Conservation (phyloP, 2,113 vertebrate genomes). For the Pelecanoides urinatrix region DNA sequence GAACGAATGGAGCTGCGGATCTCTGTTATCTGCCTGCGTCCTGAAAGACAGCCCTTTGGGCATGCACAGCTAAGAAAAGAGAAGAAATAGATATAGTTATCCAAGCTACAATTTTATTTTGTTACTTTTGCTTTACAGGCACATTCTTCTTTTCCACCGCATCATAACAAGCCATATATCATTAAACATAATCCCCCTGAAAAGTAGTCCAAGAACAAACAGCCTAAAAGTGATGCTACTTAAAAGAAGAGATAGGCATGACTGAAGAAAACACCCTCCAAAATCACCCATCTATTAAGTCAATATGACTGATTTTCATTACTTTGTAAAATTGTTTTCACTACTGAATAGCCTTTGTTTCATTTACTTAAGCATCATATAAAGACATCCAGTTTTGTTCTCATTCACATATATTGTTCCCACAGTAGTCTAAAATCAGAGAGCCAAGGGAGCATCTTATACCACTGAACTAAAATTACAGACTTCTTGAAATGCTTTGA, state of each 20-base stretch:
- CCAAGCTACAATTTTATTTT: neutral
- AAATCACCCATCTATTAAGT: neutral
- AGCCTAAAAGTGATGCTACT: neutral
- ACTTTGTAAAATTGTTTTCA: neutral
- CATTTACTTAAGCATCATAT: neutral
- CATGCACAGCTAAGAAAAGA: constrained; percentile 87
- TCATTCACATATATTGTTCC: neutral
- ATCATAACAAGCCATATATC: neutral
- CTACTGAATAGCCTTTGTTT: neutral
- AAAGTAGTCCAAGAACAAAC: neutral
- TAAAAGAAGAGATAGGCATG: neutral
- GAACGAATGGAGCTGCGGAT: constrained; percentile 92
- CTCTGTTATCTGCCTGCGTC: constrained; percentile 83
- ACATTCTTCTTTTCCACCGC: neutral
- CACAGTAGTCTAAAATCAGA: neutral
- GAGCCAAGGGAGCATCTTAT: neutral
- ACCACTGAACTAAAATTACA: neutral
- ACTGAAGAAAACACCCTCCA: neutral
- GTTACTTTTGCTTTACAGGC: neutral
- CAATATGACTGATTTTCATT: neutral
- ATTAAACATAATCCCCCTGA: neutral
- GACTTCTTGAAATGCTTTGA: neutral
- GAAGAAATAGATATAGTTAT: neutral
- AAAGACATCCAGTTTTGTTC: neutral
- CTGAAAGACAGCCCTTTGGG: constrained; percentile 94